A percentile compares a stretch with the other conserved stretches of the same genome.
phyloP scores from a whole-genome alignment of 2,888 invertebrate genomes.

The Dastarcus helophoroides region DNA sequence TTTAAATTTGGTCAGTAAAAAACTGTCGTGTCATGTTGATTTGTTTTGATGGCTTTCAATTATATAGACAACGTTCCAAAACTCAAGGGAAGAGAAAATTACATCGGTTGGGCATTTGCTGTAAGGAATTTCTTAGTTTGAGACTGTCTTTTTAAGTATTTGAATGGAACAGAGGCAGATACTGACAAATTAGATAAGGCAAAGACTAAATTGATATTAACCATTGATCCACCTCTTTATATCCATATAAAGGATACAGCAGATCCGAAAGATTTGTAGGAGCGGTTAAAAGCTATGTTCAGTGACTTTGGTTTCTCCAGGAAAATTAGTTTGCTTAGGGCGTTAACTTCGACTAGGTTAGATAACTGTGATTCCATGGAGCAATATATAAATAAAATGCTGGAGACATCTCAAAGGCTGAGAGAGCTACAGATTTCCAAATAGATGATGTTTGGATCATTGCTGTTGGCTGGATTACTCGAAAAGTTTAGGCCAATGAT shows the following conservation, averaged over 20 bases:
- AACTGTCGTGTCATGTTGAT: too few relatives aligned
- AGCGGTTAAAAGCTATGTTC: constrained; percentile 1
- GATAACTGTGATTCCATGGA: constrained; percentile 4
- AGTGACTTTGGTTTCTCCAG: constrained; percentile 2
- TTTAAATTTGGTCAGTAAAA: too few relatives aligned
- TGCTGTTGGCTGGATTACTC: constrained; percentile 1
- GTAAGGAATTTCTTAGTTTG: constrained; percentile 26
- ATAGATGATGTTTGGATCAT: constrained; percentile 1
- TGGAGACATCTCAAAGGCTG: background rate
- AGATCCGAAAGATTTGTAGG: background rate
- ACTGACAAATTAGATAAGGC: constrained; percentile 1
- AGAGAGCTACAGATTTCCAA: constrained; percentile 1
- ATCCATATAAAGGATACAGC: constrained; percentile 2
- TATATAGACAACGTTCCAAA: too few relatives aligned
- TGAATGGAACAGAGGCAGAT: constrained; percentile 36
- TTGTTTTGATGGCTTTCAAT: too few relatives aligned
- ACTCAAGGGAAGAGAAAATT: constrained; percentile 17
- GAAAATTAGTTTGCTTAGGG: background rate
- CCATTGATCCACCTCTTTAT: constrained; percentile 5
- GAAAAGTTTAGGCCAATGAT: constrained; percentile 4
- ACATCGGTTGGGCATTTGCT: constrained; percentile 14
- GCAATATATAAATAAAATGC: background rate
- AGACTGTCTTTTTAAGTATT: too few relatives aligned
- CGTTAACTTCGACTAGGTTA: constrained; percentile 1
- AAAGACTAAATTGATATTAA: constrained; percentile 2